phyloP scores from a whole-genome alignment of 2,113 vertebrate genomes.

The Propithecus coquereli region DNA sequence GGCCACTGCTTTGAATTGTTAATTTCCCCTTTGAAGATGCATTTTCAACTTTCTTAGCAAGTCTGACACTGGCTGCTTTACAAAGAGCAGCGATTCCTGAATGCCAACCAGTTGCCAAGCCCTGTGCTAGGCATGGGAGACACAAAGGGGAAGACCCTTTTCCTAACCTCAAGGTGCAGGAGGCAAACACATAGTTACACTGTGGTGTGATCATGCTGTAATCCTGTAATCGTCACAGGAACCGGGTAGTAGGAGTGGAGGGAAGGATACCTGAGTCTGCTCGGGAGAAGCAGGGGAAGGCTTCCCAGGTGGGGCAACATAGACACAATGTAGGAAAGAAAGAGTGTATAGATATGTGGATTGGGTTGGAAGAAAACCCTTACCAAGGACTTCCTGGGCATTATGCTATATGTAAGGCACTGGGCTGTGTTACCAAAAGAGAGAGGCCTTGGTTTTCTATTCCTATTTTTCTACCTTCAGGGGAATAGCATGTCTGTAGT shows the following conservation, averaged over 20 bases:
- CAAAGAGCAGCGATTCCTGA: not conserved
- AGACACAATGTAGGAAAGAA: not conserved
- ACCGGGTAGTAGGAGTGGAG: not conserved
- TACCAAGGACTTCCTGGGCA: not conserved
- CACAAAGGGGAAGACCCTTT: not conserved
- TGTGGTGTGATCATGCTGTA: not conserved
- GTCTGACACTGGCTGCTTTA: constrained; percentile 40
- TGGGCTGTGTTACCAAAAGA: not conserved
- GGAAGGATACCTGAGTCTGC: not conserved
- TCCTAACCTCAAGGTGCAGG: not conserved
- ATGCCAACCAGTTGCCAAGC: not conserved
- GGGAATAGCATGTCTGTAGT: not conserved
- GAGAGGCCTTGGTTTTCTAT: not conserved
- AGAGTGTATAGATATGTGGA: not conserved
- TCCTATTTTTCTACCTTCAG: not conserved
- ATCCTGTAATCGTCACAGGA: not conserved
- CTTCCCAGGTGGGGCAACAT: not conserved
- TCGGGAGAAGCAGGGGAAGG: not conserved
- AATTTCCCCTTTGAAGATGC: not conserved
- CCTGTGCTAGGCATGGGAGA: not conserved
- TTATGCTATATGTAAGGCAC: not conserved
- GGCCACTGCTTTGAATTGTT: constrained; percentile 31
- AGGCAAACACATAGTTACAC: not conserved
- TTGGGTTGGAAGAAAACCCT: not conserved
- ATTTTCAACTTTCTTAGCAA: constrained; percentile 31